Evolutionary conservation across 2,888 invertebrate genomes (phyloP), one percentile per base, ranked within the genome.

Genomic region (Drosophila pegasa): DNA sequence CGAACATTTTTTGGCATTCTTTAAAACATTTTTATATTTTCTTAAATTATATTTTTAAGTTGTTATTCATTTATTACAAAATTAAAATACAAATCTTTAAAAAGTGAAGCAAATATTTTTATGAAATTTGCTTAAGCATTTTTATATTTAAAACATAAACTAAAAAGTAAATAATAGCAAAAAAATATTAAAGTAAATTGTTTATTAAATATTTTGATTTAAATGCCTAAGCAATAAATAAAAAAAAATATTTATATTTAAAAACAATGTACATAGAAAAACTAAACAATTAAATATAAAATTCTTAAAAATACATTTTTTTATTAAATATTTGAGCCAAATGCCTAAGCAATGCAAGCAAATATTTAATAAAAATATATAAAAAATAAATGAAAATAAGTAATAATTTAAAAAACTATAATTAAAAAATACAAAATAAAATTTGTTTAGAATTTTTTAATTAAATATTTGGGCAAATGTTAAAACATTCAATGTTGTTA

Each of bases 401-500:
- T 14, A n/a, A 9, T 14, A 52, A 37, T 10, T n/a, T 12, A n/a
- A 20, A 48, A 54, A 29, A 38, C n/a, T 9, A 16, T 9, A 40
- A 45, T 20, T 18, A 37, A 62, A 38, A 38, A 43, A 47, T 47
- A 12, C 52, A 50, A 27, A 54, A 20, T 33, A 12, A 10, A 33
- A 59, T 60, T 58, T 55, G 27, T 55, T 72, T 55, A 47, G 47
- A 61, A 57, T 69, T 69, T 58, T 56, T 51, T 33, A 18, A 40
- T 31, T 14, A 40, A 63, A 45, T 38, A 58, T 78, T 72, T 45
- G 66, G 60, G 73, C 78, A 70, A 75, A 89, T 80, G 82, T 85
- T 87, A 80, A 90, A 90, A 88, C 91, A 91, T 91, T 91, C 73
- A 91, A 91, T 91, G 91, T 91, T 91, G 91, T 91, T 91, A 90